These are phyloP conservation scores for Propsilocerus akamusi DNA, from an alignment of 1,140 invertebrate species.

Conservation along the genomic window DNA sequence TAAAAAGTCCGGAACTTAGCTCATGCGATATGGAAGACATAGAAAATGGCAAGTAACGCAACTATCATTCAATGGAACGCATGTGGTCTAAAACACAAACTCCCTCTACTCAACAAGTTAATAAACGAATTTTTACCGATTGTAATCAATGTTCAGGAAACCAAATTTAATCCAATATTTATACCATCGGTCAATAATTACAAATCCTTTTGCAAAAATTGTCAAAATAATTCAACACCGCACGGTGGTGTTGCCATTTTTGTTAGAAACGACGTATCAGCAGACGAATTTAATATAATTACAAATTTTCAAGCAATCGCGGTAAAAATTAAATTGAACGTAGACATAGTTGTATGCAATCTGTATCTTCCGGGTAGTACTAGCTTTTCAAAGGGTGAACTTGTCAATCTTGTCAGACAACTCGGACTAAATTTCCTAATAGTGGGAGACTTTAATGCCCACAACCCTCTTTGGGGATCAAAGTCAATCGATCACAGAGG, in stretches of 20 bases:
- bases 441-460: slow-evolving; percentile 3
- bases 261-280: background rate
- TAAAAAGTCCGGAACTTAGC: too few species aligned
- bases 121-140: too few species aligned
- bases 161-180: background rate
- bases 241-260: too few species aligned
- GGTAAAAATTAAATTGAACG: background rate
- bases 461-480: background rate
- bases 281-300: background rate
- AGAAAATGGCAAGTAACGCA: too few species aligned
- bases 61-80: too few species aligned
- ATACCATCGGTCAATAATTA: background rate
- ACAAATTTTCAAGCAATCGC: too few species aligned
- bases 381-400: background rate
- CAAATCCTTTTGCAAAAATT: background rate
- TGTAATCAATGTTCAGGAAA: too few species aligned
- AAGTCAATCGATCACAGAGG: background rate
- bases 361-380: background rate
- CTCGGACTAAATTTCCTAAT: background rate
- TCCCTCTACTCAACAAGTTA: too few species aligned
- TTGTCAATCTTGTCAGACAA: background rate
- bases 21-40: too few species aligned
- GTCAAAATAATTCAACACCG: background rate
- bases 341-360: background rate
- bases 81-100: too few species aligned